These are phyloP conservation scores for Heliornis fulica DNA, from an alignment of 2,113 vertebrate genomes.

Conservation along the genomic window DNA sequence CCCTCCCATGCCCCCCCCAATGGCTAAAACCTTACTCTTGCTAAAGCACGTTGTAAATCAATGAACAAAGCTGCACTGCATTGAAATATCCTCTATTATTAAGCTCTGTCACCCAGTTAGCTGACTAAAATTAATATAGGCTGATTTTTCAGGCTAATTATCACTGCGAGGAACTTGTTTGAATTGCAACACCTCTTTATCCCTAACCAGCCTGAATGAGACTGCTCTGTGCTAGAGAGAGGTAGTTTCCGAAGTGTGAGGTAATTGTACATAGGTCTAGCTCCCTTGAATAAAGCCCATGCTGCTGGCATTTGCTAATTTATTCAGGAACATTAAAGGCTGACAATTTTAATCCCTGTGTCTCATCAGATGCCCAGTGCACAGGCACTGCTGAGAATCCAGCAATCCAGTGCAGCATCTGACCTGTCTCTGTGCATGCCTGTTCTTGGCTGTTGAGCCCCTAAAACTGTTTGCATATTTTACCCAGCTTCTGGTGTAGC, in stretches of 20 bases:
- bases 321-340: neutral
- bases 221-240: rapidly evolving
- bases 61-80: neutral
- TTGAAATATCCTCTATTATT: neutral
- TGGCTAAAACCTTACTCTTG: neutral
- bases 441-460: neutral
- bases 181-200: neutral
- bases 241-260: neutral
- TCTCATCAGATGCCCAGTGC: neutral
- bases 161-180: neutral
- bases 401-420: neutral
- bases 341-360: neutral
- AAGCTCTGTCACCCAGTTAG: neutral
- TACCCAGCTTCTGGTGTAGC: neutral
- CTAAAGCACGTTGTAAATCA: neutral
- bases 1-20: too few relatives aligned
- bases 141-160: neutral
- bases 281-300: neutral
- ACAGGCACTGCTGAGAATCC: rapidly evolving
- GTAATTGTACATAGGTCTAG: neutral
- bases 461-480: neutral
- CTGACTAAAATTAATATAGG: neutral
- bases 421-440: neutral
- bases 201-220: neutral
- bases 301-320: neutral